Conservation (phyloP, 2,888 invertebrate species). For the Apocheima hispidaria region DNA sequence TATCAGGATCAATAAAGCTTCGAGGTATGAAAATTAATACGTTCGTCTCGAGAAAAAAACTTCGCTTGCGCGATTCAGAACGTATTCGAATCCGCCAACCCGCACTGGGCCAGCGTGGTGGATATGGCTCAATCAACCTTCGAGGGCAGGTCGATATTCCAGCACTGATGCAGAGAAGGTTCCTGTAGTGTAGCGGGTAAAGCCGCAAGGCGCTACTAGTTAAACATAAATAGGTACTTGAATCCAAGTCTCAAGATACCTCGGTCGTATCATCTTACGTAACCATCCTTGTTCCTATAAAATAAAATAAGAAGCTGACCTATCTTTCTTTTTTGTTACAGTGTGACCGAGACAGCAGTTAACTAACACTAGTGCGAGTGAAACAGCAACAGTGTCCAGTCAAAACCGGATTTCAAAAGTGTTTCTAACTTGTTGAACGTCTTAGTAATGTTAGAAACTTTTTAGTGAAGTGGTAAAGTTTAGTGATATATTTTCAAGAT, state of each 20-base stretch:
- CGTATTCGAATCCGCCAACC: too few species aligned
- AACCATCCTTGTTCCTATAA: constrained; percentile 55
- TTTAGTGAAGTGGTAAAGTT: constrained; percentile 57
- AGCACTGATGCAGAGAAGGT: too few species aligned
- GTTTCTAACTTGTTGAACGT: constrained; percentile 62
- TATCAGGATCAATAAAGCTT: too few species aligned
- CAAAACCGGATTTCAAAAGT: constrained; percentile 62
- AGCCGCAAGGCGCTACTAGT: neutral
- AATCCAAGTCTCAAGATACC: constrained; percentile 25
- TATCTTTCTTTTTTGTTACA: constrained; percentile 76
- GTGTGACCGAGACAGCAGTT: constrained; percentile 62
- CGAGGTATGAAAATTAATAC: too few species aligned
- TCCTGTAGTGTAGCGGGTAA: too few species aligned
- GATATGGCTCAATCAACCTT: too few species aligned
- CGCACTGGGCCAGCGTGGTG: too few species aligned
- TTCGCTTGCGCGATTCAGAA: too few species aligned
- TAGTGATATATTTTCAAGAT: constrained; percentile 62
- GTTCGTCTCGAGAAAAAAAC: too few species aligned
- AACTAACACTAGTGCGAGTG: constrained; percentile 51
- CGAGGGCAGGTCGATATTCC: too few species aligned
- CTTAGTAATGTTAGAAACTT: constrained; percentile 70
- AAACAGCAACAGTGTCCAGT: constrained; percentile 63
- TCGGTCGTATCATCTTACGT: constrained; percentile 46
- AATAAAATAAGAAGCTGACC: constrained; percentile 52
- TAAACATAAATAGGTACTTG: constrained; percentile 16